Base-by-base conservation (phyloP, 2,113 vertebrate genomes). In the Anarrhichthys ocellatus region DNA sequence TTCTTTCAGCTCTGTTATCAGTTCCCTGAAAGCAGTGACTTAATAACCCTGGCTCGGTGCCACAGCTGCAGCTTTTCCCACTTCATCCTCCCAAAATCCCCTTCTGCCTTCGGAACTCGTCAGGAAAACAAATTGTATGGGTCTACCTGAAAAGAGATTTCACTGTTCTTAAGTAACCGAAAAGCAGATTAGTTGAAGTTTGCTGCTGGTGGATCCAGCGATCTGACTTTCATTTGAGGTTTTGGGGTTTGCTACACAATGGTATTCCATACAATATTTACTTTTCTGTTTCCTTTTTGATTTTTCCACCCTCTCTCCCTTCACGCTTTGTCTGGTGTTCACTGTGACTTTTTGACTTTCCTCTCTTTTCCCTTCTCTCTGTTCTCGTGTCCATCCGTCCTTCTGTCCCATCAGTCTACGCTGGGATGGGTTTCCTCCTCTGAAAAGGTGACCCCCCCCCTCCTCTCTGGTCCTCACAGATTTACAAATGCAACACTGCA, bases 391-490 rank as follows among this genome's bases (percentile, higher is more conserved):
- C 67, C 18, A 0, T 84, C 54, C 75, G 20, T 85, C 81, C 68
- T 46, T 87, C 80, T 87, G 62, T 89, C 68, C 59, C 73, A 95
- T 96, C 91, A 97, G 97, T 94, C 92, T 76, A 95, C 96, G 89
- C 96, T 97, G 95, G 97, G 96, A 96, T 96, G 96, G 94, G 95
- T 97, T 87, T 92, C 96, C 82, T 91, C 94, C 91, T 95, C 81
- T 80, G 80, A 81, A 80, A 92, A 98, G 97, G 97, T 99, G 97
- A 96, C 95, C 87, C 32, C 32, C 32, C 0, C 89, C 91, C 89
- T 91, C 73, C 67, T 86, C 85, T 95, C 67, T 85, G 75, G 56
- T 85, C 61, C 61, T 85, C 34, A 3, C 48, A 61, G 13, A 74
- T 81, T 20, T 50, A 10, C 36, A 9, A 62, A 72, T n/a, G 9